Percentiles rank a stretch among this genome's conserved stretches.
Evolutionary conservation across 2,113 vertebrate genomes (phyloP).

Genomic region (Pelvicachromis taeniatus): DNA sequence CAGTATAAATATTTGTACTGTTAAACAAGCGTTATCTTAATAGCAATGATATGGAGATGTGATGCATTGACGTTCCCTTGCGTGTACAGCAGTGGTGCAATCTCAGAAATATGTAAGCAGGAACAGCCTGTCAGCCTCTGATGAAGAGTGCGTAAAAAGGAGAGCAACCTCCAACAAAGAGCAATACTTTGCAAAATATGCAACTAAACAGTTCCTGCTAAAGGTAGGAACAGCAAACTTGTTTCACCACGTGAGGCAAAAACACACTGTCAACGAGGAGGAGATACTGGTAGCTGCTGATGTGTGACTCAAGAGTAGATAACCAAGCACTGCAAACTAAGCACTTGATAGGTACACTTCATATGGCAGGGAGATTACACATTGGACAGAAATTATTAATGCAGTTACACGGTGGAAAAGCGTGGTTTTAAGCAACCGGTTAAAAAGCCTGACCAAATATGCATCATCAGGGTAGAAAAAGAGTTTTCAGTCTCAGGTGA

Average conservation of each 20-base stretch:
- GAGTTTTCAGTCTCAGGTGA: not conserved
- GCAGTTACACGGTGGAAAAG: not conserved
- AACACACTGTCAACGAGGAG: not conserved
- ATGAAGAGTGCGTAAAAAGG: not conserved
- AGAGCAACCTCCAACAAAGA: not conserved
- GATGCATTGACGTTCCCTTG: not conserved
- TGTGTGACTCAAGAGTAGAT: not conserved
- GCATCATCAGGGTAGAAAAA: not conserved
- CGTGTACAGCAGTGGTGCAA: not conserved
- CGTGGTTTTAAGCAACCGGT: not conserved
- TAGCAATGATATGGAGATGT: not conserved
- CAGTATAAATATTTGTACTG: not conserved
- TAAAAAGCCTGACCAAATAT: not conserved
- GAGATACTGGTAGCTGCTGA: not conserved
- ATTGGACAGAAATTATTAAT: not conserved
- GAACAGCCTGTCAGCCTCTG: not conserved
- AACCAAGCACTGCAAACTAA: not conserved
- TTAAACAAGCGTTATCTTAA: not conserved
- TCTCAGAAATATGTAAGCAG: not conserved
- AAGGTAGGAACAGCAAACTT: not conserved
- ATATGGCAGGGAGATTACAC: not conserved
- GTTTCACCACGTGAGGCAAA: not conserved
- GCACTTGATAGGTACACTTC: not conserved
- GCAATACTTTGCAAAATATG: not conserved
- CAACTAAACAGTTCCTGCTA: not conserved